Conservation (phyloP, 2,888 invertebrate species). For the Ochropacha duplaris region DNA sequence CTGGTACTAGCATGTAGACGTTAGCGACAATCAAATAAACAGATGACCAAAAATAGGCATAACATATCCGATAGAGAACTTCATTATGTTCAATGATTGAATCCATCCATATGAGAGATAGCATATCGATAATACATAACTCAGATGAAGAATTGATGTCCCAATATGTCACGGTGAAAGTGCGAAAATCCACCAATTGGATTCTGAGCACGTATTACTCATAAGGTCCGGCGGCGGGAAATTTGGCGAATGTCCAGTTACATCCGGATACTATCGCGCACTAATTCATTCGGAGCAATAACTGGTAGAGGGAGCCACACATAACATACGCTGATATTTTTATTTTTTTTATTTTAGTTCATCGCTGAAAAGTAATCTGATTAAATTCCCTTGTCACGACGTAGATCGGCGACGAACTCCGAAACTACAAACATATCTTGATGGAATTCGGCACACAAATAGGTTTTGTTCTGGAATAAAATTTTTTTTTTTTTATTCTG, state of each 20-base stretch:
- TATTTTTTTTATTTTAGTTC: no score
- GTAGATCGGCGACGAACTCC: no score
- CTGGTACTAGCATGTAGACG: no score
- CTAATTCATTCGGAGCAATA: neutral
- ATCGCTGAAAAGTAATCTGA: no score
- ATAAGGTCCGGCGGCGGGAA: slow-evolving; percentile 4
- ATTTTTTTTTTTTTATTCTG: no score
- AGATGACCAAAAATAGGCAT: neutral
- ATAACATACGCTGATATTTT: neutral
- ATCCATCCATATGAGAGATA: neutral
- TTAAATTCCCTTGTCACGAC: no score
- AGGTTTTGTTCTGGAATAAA: no score
- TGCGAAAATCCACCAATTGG: neutral
- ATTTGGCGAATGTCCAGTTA: slow-evolving; percentile 7
- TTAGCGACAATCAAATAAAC: no score
- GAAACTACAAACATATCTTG: no score
- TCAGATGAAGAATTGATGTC: neutral
- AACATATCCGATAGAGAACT: no score
- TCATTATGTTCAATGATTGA: neutral
- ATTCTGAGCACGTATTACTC: neutral
- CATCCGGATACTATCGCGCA: slow-evolving; percentile 2
- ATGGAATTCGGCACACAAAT: no score
- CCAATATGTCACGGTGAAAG: neutral
- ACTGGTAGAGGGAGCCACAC: neutral
- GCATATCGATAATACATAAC: neutral